Base-by-base conservation (phyloP, 2,888 invertebrate species). In the Rhingia rostrata region DNA sequence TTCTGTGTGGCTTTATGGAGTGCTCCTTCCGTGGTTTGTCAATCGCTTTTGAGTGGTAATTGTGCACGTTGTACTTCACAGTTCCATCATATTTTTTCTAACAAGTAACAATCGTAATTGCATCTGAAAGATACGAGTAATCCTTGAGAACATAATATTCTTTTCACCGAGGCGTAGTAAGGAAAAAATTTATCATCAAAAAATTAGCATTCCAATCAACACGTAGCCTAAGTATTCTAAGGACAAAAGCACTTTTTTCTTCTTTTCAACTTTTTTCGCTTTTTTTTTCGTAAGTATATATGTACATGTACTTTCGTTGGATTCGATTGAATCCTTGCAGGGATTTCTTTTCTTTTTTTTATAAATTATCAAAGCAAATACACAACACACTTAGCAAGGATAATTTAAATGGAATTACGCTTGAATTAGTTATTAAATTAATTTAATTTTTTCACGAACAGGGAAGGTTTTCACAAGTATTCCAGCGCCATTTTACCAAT, bases 401-500 rank as follows among this genome's bases (percentile, higher is more conserved):
- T 39, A 41, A 33, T 10, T 22, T 9, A 2, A 22, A 6, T 47
- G 14, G 33, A 49, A 74, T 41, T 35, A 6, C 49, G n/a, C 35
- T n/a, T 10, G 5, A 54, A 45, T 54, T 53, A 39, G 41, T 47
- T 53, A 37, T 37, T 53, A 64, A 66, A 61, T 12, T 22, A 75
- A 72, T 63, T 39, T 51, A 41, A 41, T 22, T 10, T 54, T 69
- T 74, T 74, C 64, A 84, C 79, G 70, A 84, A 80, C 70, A 69
- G 61, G 63, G 43, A 64, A 74, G 80, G 63, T 80, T 84, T 75
- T 84, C 80, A 84, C 74, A 84, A 74, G 79, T 58, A 70, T 80
- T 80, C 74, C 84, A 84, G 74, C 84, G 84, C 84, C 84, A 84
- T 84, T 84, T 84, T 84, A 47, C 70, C 74, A 70, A 54, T 74